Evolutionary conservation across 1,140 invertebrate species (phyloP), one percentile per base, ranked within the genome.

Genomic region (Euwallacea similis): DNA sequence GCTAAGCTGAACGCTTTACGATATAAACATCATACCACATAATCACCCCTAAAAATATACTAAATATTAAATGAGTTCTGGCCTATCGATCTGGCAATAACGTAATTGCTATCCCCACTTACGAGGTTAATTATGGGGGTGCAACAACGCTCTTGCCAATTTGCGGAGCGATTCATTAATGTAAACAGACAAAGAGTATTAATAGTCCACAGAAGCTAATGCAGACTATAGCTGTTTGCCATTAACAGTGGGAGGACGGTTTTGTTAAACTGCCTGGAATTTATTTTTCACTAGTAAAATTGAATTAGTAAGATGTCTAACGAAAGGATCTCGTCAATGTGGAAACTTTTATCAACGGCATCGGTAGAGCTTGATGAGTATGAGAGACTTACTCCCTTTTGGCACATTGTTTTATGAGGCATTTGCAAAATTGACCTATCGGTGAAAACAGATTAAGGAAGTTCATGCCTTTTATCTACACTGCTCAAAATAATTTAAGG

Each of bases 141-240:
- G 55, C 55, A 58, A 15, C 46, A 15, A 58, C 55, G 55, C 55
- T 58, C 55, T 58, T 58, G 55, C 55, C 55, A 58, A 58, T 58
- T 58, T 58, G 55, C 21, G 55, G 55, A 58, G 55, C 55, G 21
- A 33, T 21, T 58, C 55, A 58, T 58, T 58, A 58, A 58, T 58
- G 55, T 58, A 58, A 58, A 58, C 55, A 58, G 55, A 58, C 55
- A 58, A 58, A 58, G 55, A 58, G 55, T 58, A 58, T 58, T 58
- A 58, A 58, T 58, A 58, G 55, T 58, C 21, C 55, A 58, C 13
- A 58, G 55, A 9, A n/a, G 55, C 55, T 58, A 15, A 58, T 58
- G 10, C 55, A 33, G 55, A 15, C 13, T 21, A 33, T 11, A 58
- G 16, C 16, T 15, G 21, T 58, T 58, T 58, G 55, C 55, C 15